Conservation (phyloP, 2,113 vertebrate genomes). For the Typhlomys cinereus region DNA sequence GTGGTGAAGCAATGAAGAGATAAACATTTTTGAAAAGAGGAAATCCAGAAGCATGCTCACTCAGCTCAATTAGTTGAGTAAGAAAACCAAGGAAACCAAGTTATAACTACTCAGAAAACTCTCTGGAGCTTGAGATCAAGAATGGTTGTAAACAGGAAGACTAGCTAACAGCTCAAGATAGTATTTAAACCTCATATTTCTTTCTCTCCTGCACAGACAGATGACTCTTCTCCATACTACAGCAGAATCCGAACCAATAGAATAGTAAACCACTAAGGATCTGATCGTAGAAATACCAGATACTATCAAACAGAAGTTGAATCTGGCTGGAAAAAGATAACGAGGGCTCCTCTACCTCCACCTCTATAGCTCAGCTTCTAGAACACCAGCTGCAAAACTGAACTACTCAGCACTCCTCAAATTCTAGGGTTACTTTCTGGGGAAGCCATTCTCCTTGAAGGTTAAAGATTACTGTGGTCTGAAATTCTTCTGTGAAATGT, state of each 20-base stretch:
- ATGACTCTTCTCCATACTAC: background rate
- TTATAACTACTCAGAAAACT: too few relatives aligned
- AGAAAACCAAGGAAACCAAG: constrained; percentile 1
- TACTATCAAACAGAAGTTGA: background rate
- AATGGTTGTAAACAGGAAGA: background rate
- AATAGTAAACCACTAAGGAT: background rate
- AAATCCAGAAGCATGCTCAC: constrained; percentile 27
- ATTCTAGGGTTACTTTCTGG: background rate
- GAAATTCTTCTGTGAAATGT: background rate
- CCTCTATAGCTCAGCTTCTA: background rate
- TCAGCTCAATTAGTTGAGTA: background rate
- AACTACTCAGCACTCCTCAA: background rate
- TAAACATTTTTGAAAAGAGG: constrained; percentile 10
- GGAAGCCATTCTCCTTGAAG: background rate
- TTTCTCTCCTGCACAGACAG: background rate
- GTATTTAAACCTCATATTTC: background rate
- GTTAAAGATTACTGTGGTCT: background rate
- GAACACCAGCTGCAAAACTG: background rate
- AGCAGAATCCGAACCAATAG: background rate
- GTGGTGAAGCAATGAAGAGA: background rate
- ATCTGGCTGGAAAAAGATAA: background rate
- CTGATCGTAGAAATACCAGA: background rate
- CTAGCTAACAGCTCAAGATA: background rate
- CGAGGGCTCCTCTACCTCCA: background rate
- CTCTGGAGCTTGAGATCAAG: background rate